A percentile compares a stretch with the other conserved stretches of the same genome.
Evolutionary conservation across 2,888 invertebrate genomes (phyloP).

Genomic region (Heliconius cydno): DNA sequence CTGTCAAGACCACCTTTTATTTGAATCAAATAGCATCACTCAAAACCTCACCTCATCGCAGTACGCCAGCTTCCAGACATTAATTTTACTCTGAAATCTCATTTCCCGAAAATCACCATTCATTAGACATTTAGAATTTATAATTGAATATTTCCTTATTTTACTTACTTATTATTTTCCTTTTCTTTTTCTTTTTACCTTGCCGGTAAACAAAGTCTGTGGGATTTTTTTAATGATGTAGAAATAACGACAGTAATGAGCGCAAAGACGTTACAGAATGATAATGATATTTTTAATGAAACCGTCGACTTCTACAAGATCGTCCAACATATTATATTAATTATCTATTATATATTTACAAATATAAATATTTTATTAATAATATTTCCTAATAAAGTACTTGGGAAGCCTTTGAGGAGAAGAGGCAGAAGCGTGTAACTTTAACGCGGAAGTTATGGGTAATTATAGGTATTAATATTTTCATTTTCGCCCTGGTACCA

Average conservation of each 20-base stretch:
- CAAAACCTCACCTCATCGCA: not conserved
- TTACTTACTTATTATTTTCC: too few species aligned
- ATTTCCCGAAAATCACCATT: not conserved
- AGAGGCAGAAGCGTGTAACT: too few species aligned
- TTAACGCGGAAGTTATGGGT: too few species aligned
- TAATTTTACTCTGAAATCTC: not conserved
- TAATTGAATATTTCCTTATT: slow-evolving; percentile 16
- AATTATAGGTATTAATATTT: not conserved
- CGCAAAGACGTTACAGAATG: slow-evolving; percentile 19
- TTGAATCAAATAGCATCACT: not conserved
- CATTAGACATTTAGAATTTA: not conserved
- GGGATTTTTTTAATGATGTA: slow-evolving; percentile 9
- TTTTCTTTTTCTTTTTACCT: not conserved
- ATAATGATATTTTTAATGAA: slow-evolving; percentile 26
- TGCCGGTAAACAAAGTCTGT: not conserved
- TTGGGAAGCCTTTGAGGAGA: too few species aligned
- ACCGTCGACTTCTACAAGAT: not conserved
- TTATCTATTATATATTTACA: not conserved
- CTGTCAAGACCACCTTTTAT: too few species aligned
- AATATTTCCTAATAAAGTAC: not conserved
- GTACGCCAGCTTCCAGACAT: not conserved
- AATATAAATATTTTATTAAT: not conserved
- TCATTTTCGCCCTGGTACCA: too few species aligned
- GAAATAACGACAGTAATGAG: slow-evolving; percentile 34
- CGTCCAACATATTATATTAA: not conserved